Evolutionary conservation across 2,113 vertebrate genomes (phyloP).

Genomic region (Rhipidura dahli): DNA sequence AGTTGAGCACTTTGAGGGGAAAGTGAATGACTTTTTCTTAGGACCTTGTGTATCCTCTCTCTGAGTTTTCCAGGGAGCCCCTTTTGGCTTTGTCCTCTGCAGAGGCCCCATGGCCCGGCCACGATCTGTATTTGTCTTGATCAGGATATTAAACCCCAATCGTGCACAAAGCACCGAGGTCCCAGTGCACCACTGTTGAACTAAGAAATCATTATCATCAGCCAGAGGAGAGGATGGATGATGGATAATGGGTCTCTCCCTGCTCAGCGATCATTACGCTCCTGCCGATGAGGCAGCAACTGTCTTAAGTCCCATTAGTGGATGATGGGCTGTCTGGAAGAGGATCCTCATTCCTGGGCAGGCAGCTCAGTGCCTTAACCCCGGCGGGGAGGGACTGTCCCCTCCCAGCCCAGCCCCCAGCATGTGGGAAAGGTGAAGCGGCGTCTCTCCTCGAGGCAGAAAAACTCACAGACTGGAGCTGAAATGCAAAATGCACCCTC

Average conservation of each 20-base stretch:
- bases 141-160: slow-evolving; percentile 58
- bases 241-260: slow-evolving; percentile 77
- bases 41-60: background rate
- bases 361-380: slow-evolving; percentile 41
- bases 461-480: background rate
- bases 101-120: background rate
- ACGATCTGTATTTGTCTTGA: slow-evolving; percentile 64
- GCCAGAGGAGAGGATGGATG: slow-evolving; percentile 68
- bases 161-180: slow-evolving; percentile 62
- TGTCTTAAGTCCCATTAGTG: slow-evolving; percentile 78
- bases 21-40: background rate
- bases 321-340: slow-evolving; percentile 77
- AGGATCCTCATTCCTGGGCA: slow-evolving; percentile 56
- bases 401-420: background rate
- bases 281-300: slow-evolving; percentile 72
- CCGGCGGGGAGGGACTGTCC: background rate
- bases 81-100: background rate
- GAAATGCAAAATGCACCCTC: background rate
- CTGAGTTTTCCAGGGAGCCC: background rate
- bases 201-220: slow-evolving; percentile 75
- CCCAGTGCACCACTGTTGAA: slow-evolving; percentile 53
- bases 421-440: fast-evolving
- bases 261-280: slow-evolving; percentile 71
- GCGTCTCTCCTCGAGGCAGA: fast-evolving
- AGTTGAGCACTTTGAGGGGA: background rate